Base-by-base conservation (phyloP, 2,113 vertebrate species). In the Camelus bactrianus region DNA sequence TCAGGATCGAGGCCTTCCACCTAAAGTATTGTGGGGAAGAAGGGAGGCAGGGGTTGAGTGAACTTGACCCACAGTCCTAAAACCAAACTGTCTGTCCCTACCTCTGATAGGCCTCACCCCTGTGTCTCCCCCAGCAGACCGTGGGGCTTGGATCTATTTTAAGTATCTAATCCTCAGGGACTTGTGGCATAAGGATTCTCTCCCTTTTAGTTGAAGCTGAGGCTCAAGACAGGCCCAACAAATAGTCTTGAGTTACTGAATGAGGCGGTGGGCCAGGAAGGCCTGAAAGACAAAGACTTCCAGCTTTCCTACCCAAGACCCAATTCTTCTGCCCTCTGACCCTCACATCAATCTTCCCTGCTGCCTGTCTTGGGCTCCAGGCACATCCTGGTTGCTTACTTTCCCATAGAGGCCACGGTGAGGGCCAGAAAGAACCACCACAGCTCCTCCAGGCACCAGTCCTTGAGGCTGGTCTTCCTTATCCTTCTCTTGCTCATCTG, bases 1-100 rank as follows among this genome's bases (percentile, higher is more conserved):
- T 99, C 99, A 80, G 99, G 97, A 96, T 99, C 99, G 0, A 99
- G 81, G 2, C 99, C 99, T 96, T 99, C 99, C 6, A 99, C 99
- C 99, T 99, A 97, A 14, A 26, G 52, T 42, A 46, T 32, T 22
- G 32, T 9, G 22, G 8, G 32, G 32, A 19, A 35, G 75, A 58
- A 38, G 11, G 70, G 12, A 97, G 73, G 20, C 1, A 75, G n/a
- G 19, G 30, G 3, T 32, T 58, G 60, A 79, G 69, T 54, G 64
- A 52, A 67, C 14, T 84, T 16, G n/a, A 90, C 32, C 35, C 54
- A 81, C 50, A 69, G 88, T 75, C n/a, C 94, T 92, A 93, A 65
- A 30, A 89, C 46, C n/a, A 87, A 76, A 30, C 32, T 93, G n/a
- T 82, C 64, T 3, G 70, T 56, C 52, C 50, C 94, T 95, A 72